phyloP scores from a whole-genome alignment of 2,888 invertebrate genomes.

The Agrotis ipsilon region DNA sequence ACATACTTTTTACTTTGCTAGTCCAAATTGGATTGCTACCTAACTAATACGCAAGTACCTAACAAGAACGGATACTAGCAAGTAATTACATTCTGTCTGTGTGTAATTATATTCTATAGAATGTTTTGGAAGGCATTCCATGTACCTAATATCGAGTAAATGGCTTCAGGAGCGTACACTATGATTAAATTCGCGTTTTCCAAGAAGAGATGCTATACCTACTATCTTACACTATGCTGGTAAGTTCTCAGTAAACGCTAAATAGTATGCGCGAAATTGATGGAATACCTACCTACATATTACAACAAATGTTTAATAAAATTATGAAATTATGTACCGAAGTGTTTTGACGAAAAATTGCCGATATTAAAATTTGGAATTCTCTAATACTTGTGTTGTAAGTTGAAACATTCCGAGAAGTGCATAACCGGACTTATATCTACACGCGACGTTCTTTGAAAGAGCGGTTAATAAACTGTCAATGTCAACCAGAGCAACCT shows the following conservation, averaged over 20 bases:
- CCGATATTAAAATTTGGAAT: slow-evolving; percentile 13
- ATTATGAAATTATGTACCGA: neutral
- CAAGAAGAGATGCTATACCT: slow-evolving; percentile 15
- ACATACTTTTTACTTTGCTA: neutral
- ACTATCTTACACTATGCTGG: neutral
- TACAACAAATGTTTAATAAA: slow-evolving; percentile 16
- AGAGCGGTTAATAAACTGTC: slow-evolving; percentile 67
- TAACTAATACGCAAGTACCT: neutral
- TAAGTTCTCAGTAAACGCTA: slow-evolving; percentile 15
- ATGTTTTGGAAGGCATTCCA: neutral
- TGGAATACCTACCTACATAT: no score
- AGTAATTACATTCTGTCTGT: slow-evolving; percentile 1
- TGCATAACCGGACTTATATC: slow-evolving; percentile 50
- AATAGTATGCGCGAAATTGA: slow-evolving; percentile 16
- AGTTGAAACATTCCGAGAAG: slow-evolving; percentile 55
- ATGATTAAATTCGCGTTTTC: slow-evolving; percentile 37
- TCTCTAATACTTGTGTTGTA: slow-evolving; percentile 14
- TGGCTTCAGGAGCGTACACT: neutral
- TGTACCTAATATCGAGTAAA: slow-evolving; percentile 6
- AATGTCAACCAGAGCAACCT: slow-evolving; percentile 70
- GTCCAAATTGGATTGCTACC: neutral
- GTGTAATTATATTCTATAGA: slow-evolving; percentile 7
- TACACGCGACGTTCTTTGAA: slow-evolving; percentile 63
- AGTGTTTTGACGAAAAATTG: slow-evolving; percentile 26
- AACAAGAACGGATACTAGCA: neutral